Base-by-base conservation (phyloP, 2,888 invertebrate species). In the Hipparchia sbordonii region DNA sequence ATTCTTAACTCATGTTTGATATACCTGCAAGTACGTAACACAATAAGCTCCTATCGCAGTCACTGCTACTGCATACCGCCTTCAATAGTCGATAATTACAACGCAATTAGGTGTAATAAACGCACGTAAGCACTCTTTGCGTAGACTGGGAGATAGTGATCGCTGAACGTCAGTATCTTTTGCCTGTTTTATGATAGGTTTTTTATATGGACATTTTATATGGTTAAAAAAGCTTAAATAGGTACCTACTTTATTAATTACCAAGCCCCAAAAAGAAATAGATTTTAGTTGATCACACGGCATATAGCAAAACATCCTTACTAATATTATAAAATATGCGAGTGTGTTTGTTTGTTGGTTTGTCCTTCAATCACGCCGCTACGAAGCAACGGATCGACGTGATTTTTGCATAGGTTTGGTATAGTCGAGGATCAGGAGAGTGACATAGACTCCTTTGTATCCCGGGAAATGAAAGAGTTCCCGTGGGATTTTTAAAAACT, bases 31-130 rank as follows among this genome's bases (percentile, higher is more conserved):
- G 71, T 68, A 62, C 63, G 65, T 69, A 72, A 73, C 67, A 74
- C 76, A 73, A 76, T 76, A 76, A 69, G 45, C 63, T 57, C 60
- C 65, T 61, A 72, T 65, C 60, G 65, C 69, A 54, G 56, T 23
- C 59, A 72, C 70, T 69, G 82, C 82, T 80, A 82, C 82, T 78
- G 82, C 82, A 83, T 82, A 73, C 80, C 79, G 82, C 82, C 79
- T 86, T 85, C 83, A 85, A 88, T 83, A 85, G 83, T 82, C 83
- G 84, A 87, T 88, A 89, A 90, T 89, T 87, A 85, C 82, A 82
- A 83, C 80, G 88, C 87, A 87, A 90, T 90, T 89, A 89, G 82
- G 81, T 82, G 83, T 85, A 87, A 89, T 89, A 86, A 85, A 85
- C 83, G 84, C 23, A 23, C 83, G 79, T 79, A 77, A 79, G 77